Evolutionary conservation across 2,797 vertebrate species (phyloP).

Genomic region (Xyrichtys novacula): DNA sequence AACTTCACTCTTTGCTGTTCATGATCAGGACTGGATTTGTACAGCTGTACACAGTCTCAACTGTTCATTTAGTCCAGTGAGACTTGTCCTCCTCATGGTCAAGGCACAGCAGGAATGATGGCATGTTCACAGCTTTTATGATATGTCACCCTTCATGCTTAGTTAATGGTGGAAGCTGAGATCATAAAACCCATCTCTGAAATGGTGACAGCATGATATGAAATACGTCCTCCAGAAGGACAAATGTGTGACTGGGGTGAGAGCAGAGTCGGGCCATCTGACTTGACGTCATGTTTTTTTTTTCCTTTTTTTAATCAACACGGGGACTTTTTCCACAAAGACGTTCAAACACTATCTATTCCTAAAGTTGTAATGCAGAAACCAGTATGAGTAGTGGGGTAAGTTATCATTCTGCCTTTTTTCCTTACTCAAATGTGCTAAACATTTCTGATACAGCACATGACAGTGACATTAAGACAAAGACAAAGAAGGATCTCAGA

Average conservation of each 20-base stretch:
- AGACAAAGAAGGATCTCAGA: slow-evolving; percentile 2
- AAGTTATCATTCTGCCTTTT: slow-evolving; percentile 24
- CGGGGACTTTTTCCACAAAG: slow-evolving; percentile 20
- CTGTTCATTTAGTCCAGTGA: not conserved
- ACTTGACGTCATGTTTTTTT: slow-evolving; percentile 33
- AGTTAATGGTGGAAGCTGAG: slow-evolving; percentile 71
- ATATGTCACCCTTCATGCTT: slow-evolving; percentile 72
- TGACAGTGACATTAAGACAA: too few relatives aligned
- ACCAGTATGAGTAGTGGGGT: slow-evolving; percentile 31
- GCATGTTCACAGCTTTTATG: slow-evolving; percentile 51
- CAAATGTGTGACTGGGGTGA: slow-evolving; percentile 51
- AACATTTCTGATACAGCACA: slow-evolving; percentile 6
- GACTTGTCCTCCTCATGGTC: slow-evolving; percentile 8
- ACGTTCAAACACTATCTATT: slow-evolving; percentile 40
- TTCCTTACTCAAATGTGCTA: slow-evolving; percentile 22
- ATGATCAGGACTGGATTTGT: slow-evolving; percentile 34
- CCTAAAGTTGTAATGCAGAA: slow-evolving; percentile 6
- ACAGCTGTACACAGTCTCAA: not conserved
- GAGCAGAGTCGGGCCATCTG: slow-evolving; percentile 38
- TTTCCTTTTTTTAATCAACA: slow-evolving; percentile 52
- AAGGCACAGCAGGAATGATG: slow-evolving; percentile 24
- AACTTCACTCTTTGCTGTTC: slow-evolving; percentile 28
- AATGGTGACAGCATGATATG: slow-evolving; percentile 80
- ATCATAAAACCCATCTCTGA: slow-evolving; percentile 74
- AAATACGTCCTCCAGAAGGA: slow-evolving; percentile 76